Conservation (phyloP, 2,888 invertebrate genomes). For the Oithona nana region DNA sequence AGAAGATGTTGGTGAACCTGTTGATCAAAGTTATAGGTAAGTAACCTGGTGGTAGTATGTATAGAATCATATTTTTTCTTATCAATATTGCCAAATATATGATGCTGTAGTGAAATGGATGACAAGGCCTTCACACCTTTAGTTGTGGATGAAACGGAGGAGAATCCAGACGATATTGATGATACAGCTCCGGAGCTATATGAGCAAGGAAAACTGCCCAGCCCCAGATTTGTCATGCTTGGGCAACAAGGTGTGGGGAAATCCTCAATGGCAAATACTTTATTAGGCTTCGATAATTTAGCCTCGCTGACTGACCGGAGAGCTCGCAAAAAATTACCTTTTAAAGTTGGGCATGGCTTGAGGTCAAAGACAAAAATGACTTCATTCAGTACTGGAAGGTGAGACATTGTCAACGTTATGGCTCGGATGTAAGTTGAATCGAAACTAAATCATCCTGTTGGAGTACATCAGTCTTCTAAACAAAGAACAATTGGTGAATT, state of each 20-base stretch:
- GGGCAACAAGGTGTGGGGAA: constrained; percentile 16
- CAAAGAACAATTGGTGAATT: neutral
- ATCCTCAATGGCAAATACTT: constrained; percentile 14
- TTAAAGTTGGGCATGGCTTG: constrained; percentile 12
- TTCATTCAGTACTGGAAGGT: constrained; percentile 9
- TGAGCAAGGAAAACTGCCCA: neutral
- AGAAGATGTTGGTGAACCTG: too few species aligned
- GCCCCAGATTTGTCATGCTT: constrained; percentile 15
- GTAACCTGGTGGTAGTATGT: too few species aligned
- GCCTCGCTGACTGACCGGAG: neutral
- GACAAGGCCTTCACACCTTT: constrained; percentile 8
- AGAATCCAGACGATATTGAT: neutral
- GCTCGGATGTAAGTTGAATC: too few species aligned
- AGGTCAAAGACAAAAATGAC: constrained; percentile 15
- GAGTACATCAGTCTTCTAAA: too few species aligned
- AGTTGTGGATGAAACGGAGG: neutral
- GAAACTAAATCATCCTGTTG: too few species aligned
- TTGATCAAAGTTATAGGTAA: too few species aligned
- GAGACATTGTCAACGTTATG: too few species aligned
- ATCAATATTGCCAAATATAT: too few species aligned
- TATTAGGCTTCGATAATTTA: constrained; percentile 12
- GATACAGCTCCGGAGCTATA: neutral
- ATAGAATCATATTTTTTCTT: too few species aligned
- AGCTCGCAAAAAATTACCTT: constrained; percentile 2
- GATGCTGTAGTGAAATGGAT: too few species aligned